phyloP scores from a whole-genome alignment of 2,888 invertebrate species.

The Oasisia sp. region DNA sequence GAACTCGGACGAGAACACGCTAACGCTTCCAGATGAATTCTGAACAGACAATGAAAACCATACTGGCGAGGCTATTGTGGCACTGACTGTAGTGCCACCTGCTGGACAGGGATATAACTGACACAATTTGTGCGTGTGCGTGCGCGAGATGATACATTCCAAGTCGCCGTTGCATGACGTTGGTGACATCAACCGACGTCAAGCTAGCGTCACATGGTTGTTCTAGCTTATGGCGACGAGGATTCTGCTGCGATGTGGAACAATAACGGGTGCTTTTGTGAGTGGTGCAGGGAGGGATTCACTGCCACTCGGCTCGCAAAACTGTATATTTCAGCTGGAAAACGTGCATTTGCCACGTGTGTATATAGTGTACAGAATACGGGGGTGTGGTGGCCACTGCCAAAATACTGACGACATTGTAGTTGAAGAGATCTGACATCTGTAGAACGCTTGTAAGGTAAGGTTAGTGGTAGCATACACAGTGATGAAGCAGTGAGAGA shows the following conservation, averaged over 20 bases:
- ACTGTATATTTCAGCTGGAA: not conserved
- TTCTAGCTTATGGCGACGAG: not conserved
- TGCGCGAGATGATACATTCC: not conserved
- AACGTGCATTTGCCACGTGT: not conserved
- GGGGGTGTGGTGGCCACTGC: not conserved
- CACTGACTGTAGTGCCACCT: not conserved
- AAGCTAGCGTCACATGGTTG: not conserved
- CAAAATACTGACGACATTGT: not conserved
- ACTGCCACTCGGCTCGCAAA: not conserved
- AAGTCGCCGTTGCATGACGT: not conserved
- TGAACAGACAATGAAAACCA: not conserved
- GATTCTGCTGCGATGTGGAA: not conserved
- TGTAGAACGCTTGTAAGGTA: constrained; percentile 7
- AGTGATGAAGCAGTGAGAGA: not conserved
- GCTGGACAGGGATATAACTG: not conserved
- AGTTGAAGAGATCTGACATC: too few relatives aligned
- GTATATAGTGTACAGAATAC: not conserved
- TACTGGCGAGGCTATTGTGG: not conserved
- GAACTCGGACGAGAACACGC: not conserved
- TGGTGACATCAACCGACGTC: not conserved
- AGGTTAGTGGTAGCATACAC: not conserved
- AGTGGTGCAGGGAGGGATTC: not conserved
- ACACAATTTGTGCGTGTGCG: not conserved
- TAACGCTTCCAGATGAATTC: not conserved
- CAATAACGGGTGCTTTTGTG: too few relatives aligned